A percentile compares a stretch with the other conserved stretches of the same genome.
Conservation (phyloP, 2,113 vertebrate species). For the Malurus alboscapulatus region DNA sequence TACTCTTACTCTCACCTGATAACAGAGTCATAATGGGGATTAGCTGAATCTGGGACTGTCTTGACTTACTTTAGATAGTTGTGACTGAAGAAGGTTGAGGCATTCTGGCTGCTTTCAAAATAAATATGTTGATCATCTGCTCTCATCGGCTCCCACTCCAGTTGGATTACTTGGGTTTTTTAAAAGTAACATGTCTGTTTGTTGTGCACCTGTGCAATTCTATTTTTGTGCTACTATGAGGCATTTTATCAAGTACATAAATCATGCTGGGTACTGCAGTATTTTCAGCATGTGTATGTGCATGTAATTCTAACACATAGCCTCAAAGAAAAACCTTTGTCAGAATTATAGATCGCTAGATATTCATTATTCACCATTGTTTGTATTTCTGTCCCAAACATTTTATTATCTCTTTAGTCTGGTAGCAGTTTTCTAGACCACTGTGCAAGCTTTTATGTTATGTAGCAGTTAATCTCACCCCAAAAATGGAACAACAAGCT, state of each 20-base stretch:
- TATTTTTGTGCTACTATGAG: constrained; percentile 38
- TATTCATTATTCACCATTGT: constrained; percentile 39
- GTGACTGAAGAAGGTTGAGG: constrained; percentile 40
- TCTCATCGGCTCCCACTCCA: constrained; percentile 25
- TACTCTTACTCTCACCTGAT: neutral
- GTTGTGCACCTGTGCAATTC: constrained; percentile 30
- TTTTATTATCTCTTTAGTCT: constrained; percentile 47
- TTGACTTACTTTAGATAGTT: constrained; percentile 4
- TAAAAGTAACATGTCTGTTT: constrained; percentile 8
- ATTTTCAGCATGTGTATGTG: neutral
- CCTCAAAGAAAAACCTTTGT: constrained; percentile 38
- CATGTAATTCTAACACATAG: constrained; percentile 12
- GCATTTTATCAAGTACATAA: constrained; percentile 39
- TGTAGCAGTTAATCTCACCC: constrained; percentile 1
- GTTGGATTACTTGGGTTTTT: constrained; percentile 22
- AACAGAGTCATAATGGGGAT: neutral
- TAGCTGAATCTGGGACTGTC: neutral
- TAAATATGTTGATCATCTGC: constrained; percentile 46
- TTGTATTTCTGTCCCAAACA: constrained; percentile 24
- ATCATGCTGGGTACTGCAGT: constrained; percentile 31
- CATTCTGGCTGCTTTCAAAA: constrained; percentile 56
- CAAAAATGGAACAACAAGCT: constrained; percentile 1
- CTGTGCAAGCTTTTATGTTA: neutral
- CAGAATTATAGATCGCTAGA: neutral
- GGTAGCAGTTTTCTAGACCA: constrained; percentile 14